Conservation (phyloP, 2,888 invertebrate species). For the Cataglyphis cursor region DNA sequence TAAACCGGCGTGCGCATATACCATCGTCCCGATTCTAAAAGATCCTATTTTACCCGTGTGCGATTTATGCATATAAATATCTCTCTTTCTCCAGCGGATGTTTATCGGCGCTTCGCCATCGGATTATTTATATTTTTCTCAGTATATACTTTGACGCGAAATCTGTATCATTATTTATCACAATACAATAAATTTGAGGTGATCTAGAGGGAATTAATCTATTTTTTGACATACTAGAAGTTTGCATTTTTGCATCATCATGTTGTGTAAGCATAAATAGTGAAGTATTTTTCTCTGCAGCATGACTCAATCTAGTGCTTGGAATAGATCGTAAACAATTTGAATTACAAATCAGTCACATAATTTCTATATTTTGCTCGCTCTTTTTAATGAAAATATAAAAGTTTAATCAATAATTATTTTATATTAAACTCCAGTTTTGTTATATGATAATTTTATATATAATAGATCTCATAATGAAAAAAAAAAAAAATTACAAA, state of each 20-base stretch:
- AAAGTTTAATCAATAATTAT: neutral
- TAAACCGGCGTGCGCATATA: slow-evolving; percentile 15
- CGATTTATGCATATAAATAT: slow-evolving; percentile 52
- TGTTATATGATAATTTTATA: neutral
- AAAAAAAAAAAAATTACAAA: neutral
- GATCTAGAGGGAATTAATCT: neutral
- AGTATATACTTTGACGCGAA: neutral
- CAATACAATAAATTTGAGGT: neutral
- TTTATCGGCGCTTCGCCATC: neutral
- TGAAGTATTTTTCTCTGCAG: neutral
- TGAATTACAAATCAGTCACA: neutral
- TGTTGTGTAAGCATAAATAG: neutral
- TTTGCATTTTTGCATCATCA: neutral
- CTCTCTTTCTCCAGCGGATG: neutral
- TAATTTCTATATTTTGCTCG: neutral
- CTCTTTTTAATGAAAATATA: neutral
- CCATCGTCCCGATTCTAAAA: slow-evolving; percentile 16
- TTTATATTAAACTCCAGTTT: neutral
- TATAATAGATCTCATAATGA: neutral
- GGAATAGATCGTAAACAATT: neutral
- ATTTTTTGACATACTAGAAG: slow-evolving; percentile 5
- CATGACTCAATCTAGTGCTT: neutral
- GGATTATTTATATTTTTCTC: slow-evolving; percentile 37
- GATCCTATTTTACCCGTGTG: slow-evolving; percentile 57
- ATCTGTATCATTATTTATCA: neutral